Percentiles rank a stretch among this genome's conserved stretches.
These are phyloP conservation scores for Onychorhynchus coronatus DNA, from an alignment of 2,113 vertebrate genomes.

Conservation along the genomic window DNA sequence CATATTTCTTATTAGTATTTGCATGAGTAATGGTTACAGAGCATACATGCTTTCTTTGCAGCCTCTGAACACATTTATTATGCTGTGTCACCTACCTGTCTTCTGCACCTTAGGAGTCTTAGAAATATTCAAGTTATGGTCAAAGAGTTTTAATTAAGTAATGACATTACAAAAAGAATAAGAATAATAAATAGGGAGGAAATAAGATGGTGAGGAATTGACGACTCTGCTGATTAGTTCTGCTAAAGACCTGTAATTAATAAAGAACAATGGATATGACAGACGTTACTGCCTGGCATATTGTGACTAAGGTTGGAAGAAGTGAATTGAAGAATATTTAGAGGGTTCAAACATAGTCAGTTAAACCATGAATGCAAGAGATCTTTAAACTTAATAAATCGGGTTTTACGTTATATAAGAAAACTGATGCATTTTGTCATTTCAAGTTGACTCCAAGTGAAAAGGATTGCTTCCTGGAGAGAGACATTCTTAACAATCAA, in stretches of 20 bases:
- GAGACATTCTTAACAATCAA: background rate
- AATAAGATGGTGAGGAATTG: background rate
- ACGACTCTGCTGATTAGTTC: background rate
- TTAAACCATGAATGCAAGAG: background rate
- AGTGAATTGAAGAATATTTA: background rate
- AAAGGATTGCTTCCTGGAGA: background rate
- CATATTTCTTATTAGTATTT: background rate
- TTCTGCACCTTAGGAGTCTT: background rate
- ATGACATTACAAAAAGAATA: background rate
- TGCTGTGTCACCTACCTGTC: rapidly evolving
- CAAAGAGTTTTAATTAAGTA: background rate
- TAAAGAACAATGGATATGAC: background rate
- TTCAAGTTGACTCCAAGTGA: background rate
- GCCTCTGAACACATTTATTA: background rate
- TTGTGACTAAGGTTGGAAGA: background rate
- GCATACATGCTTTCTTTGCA: background rate
- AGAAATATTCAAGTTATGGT: background rate
- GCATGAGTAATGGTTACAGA: background rate
- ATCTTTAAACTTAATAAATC: background rate
- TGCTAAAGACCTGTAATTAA: background rate
- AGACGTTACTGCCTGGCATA: background rate
- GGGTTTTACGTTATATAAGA: background rate
- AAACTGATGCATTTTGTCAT: background rate
- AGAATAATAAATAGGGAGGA: background rate
- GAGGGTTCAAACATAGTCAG: background rate